These are phyloP conservation scores for Thamnophis sirtalis DNA, from an alignment of 2,113 vertebrate genomes.

Conservation along the genomic window DNA sequence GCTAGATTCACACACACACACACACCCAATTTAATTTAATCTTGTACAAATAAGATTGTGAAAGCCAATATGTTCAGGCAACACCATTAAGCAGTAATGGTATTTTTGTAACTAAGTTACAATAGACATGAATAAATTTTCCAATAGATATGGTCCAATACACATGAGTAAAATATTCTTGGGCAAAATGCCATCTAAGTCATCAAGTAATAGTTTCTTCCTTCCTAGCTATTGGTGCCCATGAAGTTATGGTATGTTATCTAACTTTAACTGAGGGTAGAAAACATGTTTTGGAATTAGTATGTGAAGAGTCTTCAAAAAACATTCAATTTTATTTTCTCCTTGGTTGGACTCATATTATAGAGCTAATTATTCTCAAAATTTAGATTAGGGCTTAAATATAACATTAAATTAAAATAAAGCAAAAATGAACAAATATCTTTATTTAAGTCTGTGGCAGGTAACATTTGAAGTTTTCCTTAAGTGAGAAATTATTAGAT, in stretches of 20 bases:
- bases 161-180: not conserved
- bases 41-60: not conserved
- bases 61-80: not conserved
- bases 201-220: not conserved
- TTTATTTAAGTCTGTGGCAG: not conserved
- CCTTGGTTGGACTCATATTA: not conserved
- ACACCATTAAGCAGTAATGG: not conserved
- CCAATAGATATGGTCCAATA: not conserved
- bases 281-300: not conserved
- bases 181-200: not conserved
- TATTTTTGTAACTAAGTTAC: constrained; percentile 3
- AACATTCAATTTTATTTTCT: not conserved
- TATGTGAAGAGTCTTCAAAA: not conserved
- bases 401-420: not conserved
- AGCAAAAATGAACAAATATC: not conserved
- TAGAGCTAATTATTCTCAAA: not conserved
- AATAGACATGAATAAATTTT: not conserved
- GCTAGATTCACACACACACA: not conserved
- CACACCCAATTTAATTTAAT: not conserved
- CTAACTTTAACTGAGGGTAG: not conserved
- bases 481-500: not conserved
- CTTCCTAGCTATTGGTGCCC: not conserved
- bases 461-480: not conserved
- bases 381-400: not conserved
- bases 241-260: not conserved